These are phyloP conservation scores for Ptyas mucosa DNA, from an alignment of 2,113 vertebrate genomes.

Conservation along the genomic window DNA sequence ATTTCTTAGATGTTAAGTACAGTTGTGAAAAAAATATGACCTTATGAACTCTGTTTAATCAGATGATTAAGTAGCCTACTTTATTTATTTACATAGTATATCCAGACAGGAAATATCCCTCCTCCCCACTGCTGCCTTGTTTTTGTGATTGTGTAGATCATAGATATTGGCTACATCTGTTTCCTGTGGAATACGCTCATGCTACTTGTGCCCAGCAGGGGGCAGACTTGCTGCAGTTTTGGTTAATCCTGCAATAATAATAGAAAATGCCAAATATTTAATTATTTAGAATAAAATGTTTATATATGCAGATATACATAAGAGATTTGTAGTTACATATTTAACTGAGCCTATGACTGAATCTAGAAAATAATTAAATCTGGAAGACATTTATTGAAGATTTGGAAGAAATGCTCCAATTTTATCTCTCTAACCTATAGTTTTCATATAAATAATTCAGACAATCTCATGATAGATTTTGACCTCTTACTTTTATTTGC, in stretches of 20 bases:
- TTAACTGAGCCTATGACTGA: background rate
- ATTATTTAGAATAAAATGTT: background rate
- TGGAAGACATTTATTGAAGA: background rate
- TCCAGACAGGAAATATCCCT: slow-evolving; percentile 18
- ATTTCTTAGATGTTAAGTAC: background rate
- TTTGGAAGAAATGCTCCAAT: background rate
- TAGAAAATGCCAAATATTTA: background rate
- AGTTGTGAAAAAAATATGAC: background rate
- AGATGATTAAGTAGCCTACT: slow-evolving; percentile 31
- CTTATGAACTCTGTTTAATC: slow-evolving; percentile 31
- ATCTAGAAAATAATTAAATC: background rate
- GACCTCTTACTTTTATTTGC: background rate
- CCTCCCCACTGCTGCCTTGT: background rate
- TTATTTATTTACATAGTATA: slow-evolving; percentile 41
- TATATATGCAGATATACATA: background rate
- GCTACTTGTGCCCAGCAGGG: slow-evolving; percentile 63
- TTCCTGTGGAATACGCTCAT: slow-evolving; percentile 56
- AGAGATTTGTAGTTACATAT: background rate
- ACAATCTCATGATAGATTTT: background rate
- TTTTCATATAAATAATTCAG: background rate
- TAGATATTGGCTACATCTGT: slow-evolving; percentile 48
- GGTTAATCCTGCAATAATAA: background rate
- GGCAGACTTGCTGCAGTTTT: slow-evolving; percentile 56
- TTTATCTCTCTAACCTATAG: background rate
- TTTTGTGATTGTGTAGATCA: slow-evolving; percentile 29